Base-by-base conservation (phyloP, 64 coral and sea anemone species). In the Dendrophyllia cribrosa region DNA sequence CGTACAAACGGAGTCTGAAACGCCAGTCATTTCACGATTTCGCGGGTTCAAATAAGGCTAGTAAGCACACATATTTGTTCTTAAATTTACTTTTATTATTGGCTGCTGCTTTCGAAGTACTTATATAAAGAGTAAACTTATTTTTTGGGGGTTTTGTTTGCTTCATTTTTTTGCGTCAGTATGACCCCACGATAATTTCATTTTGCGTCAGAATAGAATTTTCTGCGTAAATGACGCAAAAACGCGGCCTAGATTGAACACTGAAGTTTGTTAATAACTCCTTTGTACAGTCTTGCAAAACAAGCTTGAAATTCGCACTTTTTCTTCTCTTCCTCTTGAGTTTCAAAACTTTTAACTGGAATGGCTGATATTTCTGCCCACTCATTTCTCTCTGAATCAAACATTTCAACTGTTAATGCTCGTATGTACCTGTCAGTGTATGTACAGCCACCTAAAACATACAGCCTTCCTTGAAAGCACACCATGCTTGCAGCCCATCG, bases 41-140 rank as follows among this genome's bases (percentile, higher is more conserved):
- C 21, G 65, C 65, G 21, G 12, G 21, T 68, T 68, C 65, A 68
- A 3, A 68, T 68, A 68, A 68, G 65, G 65, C 65, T 68, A 68
- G 65, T 68, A 68, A 68, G 65, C 65, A 68, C 65, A 68, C 65
- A 22, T 68, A 68, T 68, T 68, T 68, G 65, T 68, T 68, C 43
- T 71, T 71, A 71, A 71, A 71, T 71, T 71, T 71, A 71, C 68
- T 71, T 71, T 71, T 71, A 71, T 71, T 71, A 71, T 71, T 71
- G 68, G 22, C 68, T 71, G 68, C 68, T 71, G 68, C 68, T 71
- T 71, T 71, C 22, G 68, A 71, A 71, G 68, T 71, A 71, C 24
- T 71, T 71, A 74, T 74, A 74, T 49, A 74, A 11, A n/a, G 71
- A 74, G 71, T 17, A 16, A 74, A 74, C 71, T 74, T 49, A 50